Conservation (phyloP, 2,888 invertebrate genomes). For the Agonopterix arenella region DNA sequence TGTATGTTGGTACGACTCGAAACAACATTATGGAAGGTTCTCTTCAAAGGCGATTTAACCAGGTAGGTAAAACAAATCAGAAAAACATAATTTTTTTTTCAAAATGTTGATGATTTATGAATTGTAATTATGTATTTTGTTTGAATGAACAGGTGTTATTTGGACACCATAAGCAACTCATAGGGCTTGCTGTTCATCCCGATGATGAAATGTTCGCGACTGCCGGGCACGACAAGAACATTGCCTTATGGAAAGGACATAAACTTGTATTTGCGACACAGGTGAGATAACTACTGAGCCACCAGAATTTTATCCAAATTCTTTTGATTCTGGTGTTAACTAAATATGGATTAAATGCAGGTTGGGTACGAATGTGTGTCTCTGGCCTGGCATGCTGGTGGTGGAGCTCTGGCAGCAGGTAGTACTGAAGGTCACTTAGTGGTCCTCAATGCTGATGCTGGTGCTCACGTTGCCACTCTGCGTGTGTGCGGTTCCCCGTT, state of each 20-base stretch:
- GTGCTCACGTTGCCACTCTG: conserved; percentile 89
- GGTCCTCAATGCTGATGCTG: conserved; percentile 91
- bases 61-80: conserved; percentile 79
- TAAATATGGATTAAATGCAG: conserved; percentile 38
- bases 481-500: conserved; percentile 92
- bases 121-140: background rate
- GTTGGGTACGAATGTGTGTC: conserved; percentile 93
- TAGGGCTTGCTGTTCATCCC: conserved; percentile 93
- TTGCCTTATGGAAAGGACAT: conserved; percentile 93
- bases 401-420: conserved; percentile 91
- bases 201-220: conserved; percentile 94
- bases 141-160: conserved; percentile 80
- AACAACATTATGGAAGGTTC: conserved; percentile 95
- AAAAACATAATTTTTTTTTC: background rate
- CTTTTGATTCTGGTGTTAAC: background rate
- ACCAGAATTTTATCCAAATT: background rate
- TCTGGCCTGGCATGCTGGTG: conserved; percentile 91
- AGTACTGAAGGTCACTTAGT: conserved; percentile 93
- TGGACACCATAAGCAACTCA: conserved; percentile 91
- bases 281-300: conserved; percentile 55
- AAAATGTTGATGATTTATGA: background rate
- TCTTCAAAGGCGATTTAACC: conserved; percentile 90
- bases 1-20: conserved; percentile 93
- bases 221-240: conserved; percentile 93
- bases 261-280: conserved; percentile 92